These are phyloP conservation scores for Sipha flava DNA, from an alignment of 1,140 invertebrate genomes.

Conservation along the genomic window DNA sequence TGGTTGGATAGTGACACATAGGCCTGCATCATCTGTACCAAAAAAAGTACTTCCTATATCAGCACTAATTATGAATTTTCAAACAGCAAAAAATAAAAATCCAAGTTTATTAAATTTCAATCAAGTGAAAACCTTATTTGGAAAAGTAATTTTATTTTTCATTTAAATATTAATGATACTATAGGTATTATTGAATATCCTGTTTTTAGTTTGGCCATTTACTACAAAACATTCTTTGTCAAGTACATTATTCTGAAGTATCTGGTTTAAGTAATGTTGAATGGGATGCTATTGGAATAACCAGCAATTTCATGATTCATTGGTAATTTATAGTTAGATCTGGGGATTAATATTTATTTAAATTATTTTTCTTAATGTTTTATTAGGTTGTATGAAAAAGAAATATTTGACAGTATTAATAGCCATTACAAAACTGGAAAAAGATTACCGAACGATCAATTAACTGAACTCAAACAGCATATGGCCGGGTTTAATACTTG, in stretches of 20 bases:
- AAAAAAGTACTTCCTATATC: constrained; percentile 31
- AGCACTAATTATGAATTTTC: constrained; percentile 36
- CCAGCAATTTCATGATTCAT: constrained; percentile 68
- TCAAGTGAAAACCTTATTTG: constrained; percentile 62
- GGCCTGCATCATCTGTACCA: constrained; percentile 26
- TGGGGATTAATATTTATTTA: background rate
- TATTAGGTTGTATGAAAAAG: constrained; percentile 56
- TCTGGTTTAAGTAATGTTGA: constrained; percentile 77
- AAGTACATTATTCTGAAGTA: constrained; percentile 70
- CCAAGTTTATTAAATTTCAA: constrained; percentile 64
- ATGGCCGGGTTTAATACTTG: constrained; percentile 71
- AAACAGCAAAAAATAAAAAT: constrained; percentile 51
- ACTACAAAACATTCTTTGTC: constrained; percentile 72
- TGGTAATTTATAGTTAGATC: constrained; percentile 48
- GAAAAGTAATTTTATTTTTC: constrained; percentile 26
- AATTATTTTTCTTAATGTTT: background rate
- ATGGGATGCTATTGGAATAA: constrained; percentile 79
- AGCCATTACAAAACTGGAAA: constrained; percentile 66
- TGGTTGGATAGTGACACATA: constrained; percentile 19
- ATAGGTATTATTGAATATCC: background rate
- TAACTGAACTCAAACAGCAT: constrained; percentile 58
- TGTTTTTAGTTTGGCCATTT: constrained; percentile 69
- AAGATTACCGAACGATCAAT: constrained; percentile 55
- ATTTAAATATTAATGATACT: background rate
- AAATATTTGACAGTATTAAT: constrained; percentile 59